Evolutionary conservation across 2,797 vertebrate species (phyloP).

Genomic region (Neoniphon sammara): DNA sequence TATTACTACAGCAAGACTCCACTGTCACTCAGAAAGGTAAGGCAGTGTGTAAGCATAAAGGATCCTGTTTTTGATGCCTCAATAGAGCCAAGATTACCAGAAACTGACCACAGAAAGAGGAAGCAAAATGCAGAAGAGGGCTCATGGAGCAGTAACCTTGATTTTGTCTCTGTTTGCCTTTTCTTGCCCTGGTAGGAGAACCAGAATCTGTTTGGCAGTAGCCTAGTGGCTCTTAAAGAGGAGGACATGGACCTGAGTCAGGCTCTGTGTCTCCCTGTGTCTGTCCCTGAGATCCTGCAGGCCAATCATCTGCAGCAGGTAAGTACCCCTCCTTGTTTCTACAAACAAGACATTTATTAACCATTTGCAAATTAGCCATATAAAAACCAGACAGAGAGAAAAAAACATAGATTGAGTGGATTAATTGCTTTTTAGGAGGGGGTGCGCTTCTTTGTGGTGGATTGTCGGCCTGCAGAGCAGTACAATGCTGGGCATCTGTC

Average conservation of each 20-base stretch:
- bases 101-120: background rate
- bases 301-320: constrained; percentile 97
- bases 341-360: background rate
- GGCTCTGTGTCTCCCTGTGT: constrained; percentile 93
- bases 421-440: constrained; percentile 85
- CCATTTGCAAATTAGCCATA: background rate
- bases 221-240: constrained; percentile 94
- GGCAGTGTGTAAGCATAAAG: background rate
- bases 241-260: constrained; percentile 97
- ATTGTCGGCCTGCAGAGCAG: constrained; percentile 97
- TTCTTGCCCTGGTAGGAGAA: constrained; percentile 86
- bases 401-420: background rate
- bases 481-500: constrained; percentile 98
- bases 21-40: constrained; percentile 95
- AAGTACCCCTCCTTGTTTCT: background rate
- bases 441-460: constrained; percentile 98
- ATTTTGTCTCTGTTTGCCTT: background rate
- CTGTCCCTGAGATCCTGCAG: constrained; percentile 97
- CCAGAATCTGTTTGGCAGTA: constrained; percentile 96
- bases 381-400: background rate
- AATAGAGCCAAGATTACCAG: background rate
- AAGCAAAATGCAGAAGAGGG: background rate
- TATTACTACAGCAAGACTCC: constrained; percentile 98
- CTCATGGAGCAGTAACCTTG: background rate
- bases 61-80: background rate